Conservation (phyloP, 2,888 invertebrate genomes). For the Trisateles emortualis region DNA sequence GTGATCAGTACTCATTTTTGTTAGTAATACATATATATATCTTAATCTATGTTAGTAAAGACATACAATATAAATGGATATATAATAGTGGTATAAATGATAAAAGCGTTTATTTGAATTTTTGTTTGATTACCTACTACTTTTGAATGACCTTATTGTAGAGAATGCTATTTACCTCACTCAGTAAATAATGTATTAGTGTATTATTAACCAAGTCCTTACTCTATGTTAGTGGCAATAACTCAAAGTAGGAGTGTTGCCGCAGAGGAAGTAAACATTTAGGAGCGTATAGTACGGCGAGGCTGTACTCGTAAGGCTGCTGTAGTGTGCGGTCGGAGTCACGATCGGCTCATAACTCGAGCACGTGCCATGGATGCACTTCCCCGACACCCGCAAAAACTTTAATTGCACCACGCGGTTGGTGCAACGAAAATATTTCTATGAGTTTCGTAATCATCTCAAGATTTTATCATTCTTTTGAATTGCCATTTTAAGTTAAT, state of each 20-base stretch:
- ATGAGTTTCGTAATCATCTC: conserved; percentile 27
- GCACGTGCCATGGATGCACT: conserved; percentile 67
- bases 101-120: no score
- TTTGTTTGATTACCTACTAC: no score
- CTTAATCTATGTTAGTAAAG: no score
- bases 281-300: conserved; percentile 23
- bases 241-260: conserved; percentile 17
- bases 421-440: conserved; percentile 48
- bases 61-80: no score
- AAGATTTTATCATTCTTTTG: neutral
- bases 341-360: conserved; percentile 70
- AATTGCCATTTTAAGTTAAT: neutral
- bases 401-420: conserved; percentile 70
- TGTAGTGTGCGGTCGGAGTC: conserved; percentile 54
- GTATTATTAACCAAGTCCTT: neutral
- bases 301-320: conserved; percentile 24
- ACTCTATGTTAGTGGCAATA: conserved; percentile 10
- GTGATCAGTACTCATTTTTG: no score
- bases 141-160: no score
- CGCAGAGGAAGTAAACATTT: conserved; percentile 43
- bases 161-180: no score
- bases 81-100: no score
- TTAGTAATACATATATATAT: no score
- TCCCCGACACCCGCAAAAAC: conserved; percentile 63
- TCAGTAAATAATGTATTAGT: no score